A percentile compares a stretch with the other conserved stretches of the same genome.
phyloP scores from a whole-genome alignment of 2,113 vertebrate genomes.

The Acanthisitta chloris region DNA sequence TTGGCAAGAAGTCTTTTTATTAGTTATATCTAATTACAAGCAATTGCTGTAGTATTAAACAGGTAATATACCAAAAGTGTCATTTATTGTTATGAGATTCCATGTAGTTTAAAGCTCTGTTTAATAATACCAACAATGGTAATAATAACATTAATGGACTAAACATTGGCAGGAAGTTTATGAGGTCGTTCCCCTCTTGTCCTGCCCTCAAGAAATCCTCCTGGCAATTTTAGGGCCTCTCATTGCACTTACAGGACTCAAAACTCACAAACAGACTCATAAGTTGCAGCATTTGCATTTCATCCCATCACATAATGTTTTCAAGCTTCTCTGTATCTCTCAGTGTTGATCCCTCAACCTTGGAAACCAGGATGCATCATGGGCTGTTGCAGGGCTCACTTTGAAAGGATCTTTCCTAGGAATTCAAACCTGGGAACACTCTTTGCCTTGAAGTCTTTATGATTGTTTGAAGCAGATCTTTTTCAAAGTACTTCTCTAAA shows the following conservation, averaged over 20 bases:
- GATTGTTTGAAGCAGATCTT: neutral
- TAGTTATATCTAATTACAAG: slow-evolving; percentile 31
- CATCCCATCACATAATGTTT: neutral
- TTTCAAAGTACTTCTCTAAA: neutral
- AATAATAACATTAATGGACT: neutral
- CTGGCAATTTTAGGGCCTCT: neutral
- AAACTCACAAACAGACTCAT: neutral
- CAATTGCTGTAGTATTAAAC: slow-evolving; percentile 29
- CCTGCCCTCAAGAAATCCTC: neutral
- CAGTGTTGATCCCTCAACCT: neutral
- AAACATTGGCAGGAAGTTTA: neutral
- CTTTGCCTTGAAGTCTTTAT: neutral
- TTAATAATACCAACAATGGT: neutral
- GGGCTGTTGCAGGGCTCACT: neutral
- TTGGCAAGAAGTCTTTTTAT: slow-evolving; percentile 19
- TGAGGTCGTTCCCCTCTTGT: neutral
- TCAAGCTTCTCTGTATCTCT: neutral
- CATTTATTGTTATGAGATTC: slow-evolving; percentile 23
- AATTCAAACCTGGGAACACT: no score
- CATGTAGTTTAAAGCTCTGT: neutral
- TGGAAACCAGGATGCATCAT: neutral
- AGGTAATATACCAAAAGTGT: neutral
- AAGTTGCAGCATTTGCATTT: neutral
- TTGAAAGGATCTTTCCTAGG: neutral
- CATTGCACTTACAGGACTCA: neutral